Conservation (phyloP, 1,140 invertebrate genomes). For the Chlorops oryzae region DNA sequence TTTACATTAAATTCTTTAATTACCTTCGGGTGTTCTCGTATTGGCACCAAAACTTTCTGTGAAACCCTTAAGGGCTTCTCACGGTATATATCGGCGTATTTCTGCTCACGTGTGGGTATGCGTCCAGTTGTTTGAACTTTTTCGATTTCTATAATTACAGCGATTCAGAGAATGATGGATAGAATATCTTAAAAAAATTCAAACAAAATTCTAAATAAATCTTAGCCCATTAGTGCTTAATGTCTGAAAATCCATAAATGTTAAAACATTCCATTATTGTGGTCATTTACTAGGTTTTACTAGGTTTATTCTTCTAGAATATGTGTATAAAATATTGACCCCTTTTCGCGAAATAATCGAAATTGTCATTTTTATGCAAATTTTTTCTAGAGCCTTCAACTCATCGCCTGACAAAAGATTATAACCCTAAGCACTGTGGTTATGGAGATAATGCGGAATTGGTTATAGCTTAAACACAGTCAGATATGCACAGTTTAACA, state of each 20-base stretch:
- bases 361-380: too few species aligned
- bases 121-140: conserved; percentile 31
- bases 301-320: not conserved
- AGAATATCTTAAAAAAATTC: too few species aligned
- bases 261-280: not conserved
- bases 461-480: too few species aligned
- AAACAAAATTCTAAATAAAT: too few species aligned
- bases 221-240: not conserved
- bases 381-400: too few species aligned
- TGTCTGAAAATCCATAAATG: not conserved
- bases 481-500: too few species aligned
- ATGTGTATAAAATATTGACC: too few species aligned
- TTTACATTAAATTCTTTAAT: conserved; percentile 24
- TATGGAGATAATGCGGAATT: too few species aligned
- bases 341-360: too few species aligned
- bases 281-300: not conserved
- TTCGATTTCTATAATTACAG: conserved; percentile 17
- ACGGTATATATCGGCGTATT: conserved; percentile 41
- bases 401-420: too few species aligned
- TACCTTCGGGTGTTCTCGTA: conserved; percentile 76
- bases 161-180: too few species aligned
- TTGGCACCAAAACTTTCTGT: conserved; percentile 71
- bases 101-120: conserved; percentile 38
- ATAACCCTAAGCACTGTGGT: too few species aligned
- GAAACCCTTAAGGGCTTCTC: conserved; percentile 73